Evolutionary conservation across 2,888 invertebrate species (phyloP).

Genomic region (Argyra leucocephala): DNA sequence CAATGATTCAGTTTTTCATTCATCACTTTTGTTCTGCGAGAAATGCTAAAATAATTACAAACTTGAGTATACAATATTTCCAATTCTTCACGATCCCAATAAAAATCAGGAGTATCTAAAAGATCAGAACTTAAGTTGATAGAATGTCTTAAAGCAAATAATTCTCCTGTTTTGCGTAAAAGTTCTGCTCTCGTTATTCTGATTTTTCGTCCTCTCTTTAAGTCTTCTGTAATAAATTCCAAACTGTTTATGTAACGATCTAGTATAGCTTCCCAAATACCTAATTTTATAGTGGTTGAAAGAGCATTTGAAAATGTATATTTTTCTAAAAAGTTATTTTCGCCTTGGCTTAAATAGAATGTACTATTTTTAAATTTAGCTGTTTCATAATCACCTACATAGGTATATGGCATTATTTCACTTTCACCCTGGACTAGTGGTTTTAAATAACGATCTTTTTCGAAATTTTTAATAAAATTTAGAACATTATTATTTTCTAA

Average conservation of each 20-base stretch:
- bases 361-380: conserved; percentile 38
- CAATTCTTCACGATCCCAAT: conserved; percentile 90
- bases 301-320: conserved; percentile 93
- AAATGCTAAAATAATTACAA: conserved; percentile 73
- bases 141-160: conserved; percentile 78
- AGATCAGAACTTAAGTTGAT: conserved; percentile 90
- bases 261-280: conserved; percentile 85
- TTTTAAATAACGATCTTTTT: conserved; percentile 59
- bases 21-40: conserved; percentile 82
- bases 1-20: conserved; percentile 94
- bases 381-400: conserved; percentile 43
- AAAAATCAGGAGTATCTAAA: conserved; percentile 92
- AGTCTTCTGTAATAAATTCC: conserved; percentile 65
- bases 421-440: conserved; percentile 62
- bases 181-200: conserved; percentile 51
- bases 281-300: conserved; percentile 85
- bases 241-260: conserved; percentile 76
- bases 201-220: conserved; percentile 66
- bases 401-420: conserved; percentile 75
- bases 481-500: conserved; percentile 69
- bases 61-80: conserved; percentile 76
- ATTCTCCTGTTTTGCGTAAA: conserved; percentile 71
- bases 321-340: conserved; percentile 63
- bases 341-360: conserved; percentile 35
- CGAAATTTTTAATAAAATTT: conserved; percentile 58